These are phyloP conservation scores for Isotomurus palustris DNA, from an alignment of 2,888 invertebrate species.

Conservation along the genomic window DNA sequence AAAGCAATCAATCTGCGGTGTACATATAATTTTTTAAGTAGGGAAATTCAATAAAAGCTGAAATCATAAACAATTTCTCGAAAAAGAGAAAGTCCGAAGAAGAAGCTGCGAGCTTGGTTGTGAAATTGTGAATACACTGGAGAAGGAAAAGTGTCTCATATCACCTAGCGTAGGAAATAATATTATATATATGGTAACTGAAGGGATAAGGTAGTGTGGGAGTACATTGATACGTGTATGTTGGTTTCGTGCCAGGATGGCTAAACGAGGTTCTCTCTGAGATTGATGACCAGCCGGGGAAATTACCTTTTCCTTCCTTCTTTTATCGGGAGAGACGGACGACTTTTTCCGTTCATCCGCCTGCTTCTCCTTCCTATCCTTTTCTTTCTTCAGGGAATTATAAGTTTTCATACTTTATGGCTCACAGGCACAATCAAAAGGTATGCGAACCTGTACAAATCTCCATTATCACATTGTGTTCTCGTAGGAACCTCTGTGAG, in stretches of 20 bases:
- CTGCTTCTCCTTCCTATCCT: slow-evolving; percentile 5
- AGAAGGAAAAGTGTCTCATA: too few relatives aligned
- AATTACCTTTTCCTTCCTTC: slow-evolving; percentile 20
- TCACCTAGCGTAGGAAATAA: too few relatives aligned
- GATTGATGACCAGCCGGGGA: slow-evolving; percentile 28
- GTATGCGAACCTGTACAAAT: slow-evolving; percentile 14
- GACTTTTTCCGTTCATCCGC: slow-evolving; percentile 4
- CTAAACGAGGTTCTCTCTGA: slow-evolving; percentile 24
- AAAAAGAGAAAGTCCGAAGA: too few relatives aligned
- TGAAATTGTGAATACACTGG: too few relatives aligned
- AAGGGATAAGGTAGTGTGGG: too few relatives aligned
- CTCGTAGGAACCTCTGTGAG: too few relatives aligned
- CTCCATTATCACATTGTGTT: slow-evolving; percentile 8
- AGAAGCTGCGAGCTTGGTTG: too few relatives aligned
- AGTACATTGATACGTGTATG: slow-evolving; percentile 26
- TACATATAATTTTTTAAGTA: too few relatives aligned
- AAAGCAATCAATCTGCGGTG: too few relatives aligned
- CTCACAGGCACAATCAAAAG: slow-evolving; percentile 22
- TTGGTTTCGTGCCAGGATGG: slow-evolving; percentile 26
- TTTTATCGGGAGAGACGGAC: slow-evolving; percentile 12
- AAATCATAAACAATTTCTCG: too few relatives aligned
- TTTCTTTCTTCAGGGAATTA: slow-evolving; percentile 19
- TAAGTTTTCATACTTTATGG: slow-evolving; percentile 30
- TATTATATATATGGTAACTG: too few relatives aligned
- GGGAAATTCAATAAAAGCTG: too few relatives aligned